Base-by-base conservation (phyloP, 2,797 vertebrate species). In the Bufotes viridis region DNA sequence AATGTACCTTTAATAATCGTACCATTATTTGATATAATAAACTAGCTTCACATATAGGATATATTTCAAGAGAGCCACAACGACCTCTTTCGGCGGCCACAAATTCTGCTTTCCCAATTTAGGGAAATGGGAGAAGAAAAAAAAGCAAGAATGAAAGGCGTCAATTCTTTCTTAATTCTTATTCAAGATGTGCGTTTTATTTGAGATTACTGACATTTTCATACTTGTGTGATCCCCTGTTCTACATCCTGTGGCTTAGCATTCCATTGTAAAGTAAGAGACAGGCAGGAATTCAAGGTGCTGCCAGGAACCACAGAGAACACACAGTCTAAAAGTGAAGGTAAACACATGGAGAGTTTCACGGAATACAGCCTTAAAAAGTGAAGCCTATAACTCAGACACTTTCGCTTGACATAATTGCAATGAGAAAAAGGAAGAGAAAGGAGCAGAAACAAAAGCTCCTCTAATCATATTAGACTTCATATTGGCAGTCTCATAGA, bases 241-340 rank as follows among this genome's bases (percentile, higher is more conserved):
- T 86, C 90, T 94, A 93, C 92, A 93, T 94, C 92, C 94, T 93
- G 93, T 91, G 90, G 94, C 93, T 95, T 95, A 94, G 93, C 95
- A 94, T 95, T 95, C 93, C 94, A 96, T 95, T 95, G 95, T 95
- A 96, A 95, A 96, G 94, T 94, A 96, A 96, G 93, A 96, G 95
- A 96, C 95, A 93, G 85, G 93, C 93, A 97, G 96, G 96, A 96
- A 97, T 97, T 94, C 93, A 91, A 76, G 34, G 89, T 87, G 51
- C 90, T 90, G 96, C 97, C 96, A 97, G 95, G 92, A 95, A 96
- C 95, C 95, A 91, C 96, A 95, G 92, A 96, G 93, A 93, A 95
- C 94, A 95, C 93, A 94, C 91, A 93, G 94, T 93, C 94, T 95
- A 88, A 93, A 93, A 92, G 91, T 93, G 92, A 96, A 96, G 96